Evolutionary conservation across 2,888 invertebrate genomes (phyloP).

Genomic region (Ypsolopha scabrella): DNA sequence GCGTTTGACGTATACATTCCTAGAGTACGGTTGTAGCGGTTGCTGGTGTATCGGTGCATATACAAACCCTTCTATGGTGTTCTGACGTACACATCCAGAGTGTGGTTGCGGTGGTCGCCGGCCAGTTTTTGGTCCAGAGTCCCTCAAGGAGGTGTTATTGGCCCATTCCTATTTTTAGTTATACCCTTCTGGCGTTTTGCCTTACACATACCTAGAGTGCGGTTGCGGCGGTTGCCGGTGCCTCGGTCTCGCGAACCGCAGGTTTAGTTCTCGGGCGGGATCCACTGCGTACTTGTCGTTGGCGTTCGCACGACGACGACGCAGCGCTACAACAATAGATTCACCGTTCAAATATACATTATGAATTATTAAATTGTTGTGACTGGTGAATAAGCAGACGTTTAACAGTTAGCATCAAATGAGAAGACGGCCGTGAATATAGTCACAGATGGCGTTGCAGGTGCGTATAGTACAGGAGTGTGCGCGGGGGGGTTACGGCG

Average conservation of each 20-base stretch:
- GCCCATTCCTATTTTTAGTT: background rate
- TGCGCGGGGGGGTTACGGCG: too few species aligned
- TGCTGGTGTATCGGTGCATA: background rate
- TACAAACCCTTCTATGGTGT: background rate
- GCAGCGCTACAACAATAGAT: slow-evolving; percentile 64
- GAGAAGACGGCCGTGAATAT: too few species aligned
- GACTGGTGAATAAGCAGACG: background rate
- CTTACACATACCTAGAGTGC: slow-evolving; percentile 26
- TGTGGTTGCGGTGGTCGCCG: too few species aligned
- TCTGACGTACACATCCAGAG: too few species aligned
- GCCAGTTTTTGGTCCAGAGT: background rate
- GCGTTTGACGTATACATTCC: too few species aligned
- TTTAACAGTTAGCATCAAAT: too few species aligned
- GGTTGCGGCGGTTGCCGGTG: slow-evolving; percentile 44
- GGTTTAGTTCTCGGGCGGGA: slow-evolving; percentile 81
- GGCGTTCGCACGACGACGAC: slow-evolving; percentile 78
- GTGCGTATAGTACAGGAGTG: too few species aligned
- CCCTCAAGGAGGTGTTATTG: background rate
- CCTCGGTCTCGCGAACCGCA: slow-evolving; percentile 81
- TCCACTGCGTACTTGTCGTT: slow-evolving; percentile 88
- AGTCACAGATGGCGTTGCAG: too few species aligned
- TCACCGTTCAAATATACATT: background rate
- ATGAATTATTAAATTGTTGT: background rate
- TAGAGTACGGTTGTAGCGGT: too few species aligned
- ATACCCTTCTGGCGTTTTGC: background rate